A percentile compares a stretch with the other conserved stretches of the same genome.
These are phyloP conservation scores for Chelonoidis abingdonii DNA, from an alignment of 2,113 vertebrate species.

Conservation along the genomic window DNA sequence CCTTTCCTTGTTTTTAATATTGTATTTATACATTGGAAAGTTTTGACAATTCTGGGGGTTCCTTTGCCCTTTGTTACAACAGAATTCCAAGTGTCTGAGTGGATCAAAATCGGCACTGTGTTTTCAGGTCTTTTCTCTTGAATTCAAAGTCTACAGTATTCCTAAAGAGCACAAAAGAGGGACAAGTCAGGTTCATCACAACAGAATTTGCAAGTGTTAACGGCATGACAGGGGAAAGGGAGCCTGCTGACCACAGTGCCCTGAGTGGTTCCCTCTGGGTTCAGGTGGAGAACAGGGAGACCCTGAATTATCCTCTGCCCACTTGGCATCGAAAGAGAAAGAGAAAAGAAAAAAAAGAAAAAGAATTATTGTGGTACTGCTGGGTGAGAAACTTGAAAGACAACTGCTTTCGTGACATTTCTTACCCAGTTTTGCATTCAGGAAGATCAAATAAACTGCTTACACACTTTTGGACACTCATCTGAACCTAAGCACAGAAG, in stretches of 20 bases:
- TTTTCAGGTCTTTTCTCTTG: not conserved
- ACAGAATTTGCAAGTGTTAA: no score
- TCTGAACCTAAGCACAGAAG: not conserved
- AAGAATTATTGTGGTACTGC: not conserved
- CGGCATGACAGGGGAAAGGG: not conserved
- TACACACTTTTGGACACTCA: not conserved
- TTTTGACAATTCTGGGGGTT: not conserved
- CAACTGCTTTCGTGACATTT: not conserved
- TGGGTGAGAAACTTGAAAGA: not conserved
- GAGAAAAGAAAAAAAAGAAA: not conserved
- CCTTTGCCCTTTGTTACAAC: not conserved
- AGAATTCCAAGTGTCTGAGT: not conserved
- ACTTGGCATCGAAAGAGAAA: not conserved
- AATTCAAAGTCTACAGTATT: not conserved
- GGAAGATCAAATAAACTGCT: not conserved
- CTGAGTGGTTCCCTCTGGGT: not conserved
- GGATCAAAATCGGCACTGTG: not conserved
- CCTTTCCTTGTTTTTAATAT: not conserved
- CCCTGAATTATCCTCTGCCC: not conserved
- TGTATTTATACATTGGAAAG: not conserved
- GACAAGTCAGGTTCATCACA: no score
- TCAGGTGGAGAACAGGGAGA: not conserved
- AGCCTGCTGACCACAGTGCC: not conserved
- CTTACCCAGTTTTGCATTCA: not conserved
- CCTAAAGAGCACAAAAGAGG: not conserved